Conservation (phyloP, 2,113 vertebrate genomes). For the Numida meleagris region DNA sequence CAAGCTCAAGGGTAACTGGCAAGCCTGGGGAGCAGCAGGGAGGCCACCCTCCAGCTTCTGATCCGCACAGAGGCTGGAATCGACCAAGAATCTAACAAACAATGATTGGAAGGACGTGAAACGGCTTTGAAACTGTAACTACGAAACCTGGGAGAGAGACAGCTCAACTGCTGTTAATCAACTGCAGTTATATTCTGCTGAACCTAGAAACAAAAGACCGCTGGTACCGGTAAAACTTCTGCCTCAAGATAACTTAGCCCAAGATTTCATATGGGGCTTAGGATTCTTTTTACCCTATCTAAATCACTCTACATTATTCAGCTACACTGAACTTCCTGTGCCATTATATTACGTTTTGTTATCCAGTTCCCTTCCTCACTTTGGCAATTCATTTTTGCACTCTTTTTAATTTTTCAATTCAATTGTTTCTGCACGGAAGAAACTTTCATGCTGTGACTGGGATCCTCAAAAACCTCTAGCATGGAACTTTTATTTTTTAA, state of each 20-base stretch:
- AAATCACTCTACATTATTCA: background rate
- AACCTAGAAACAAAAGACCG: background rate
- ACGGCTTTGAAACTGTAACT: background rate
- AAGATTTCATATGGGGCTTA: background rate
- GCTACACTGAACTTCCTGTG: background rate
- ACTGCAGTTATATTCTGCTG: background rate
- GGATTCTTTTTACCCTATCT: background rate
- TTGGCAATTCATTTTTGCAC: background rate
- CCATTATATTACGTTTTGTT: rapidly evolving
- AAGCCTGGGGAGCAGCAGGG: background rate
- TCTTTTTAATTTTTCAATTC: background rate
- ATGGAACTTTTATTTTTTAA: background rate
- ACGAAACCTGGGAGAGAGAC: background rate
- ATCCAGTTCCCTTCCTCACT: background rate
- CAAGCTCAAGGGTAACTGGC: background rate
- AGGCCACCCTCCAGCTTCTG: background rate
- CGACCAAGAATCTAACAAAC: background rate
- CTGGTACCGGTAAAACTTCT: background rate
- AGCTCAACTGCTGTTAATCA: background rate
- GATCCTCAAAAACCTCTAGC: background rate
- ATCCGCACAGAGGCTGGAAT: background rate
- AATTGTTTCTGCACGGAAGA: background rate
- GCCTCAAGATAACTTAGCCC: background rate
- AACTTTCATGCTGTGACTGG: background rate
- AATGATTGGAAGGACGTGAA: background rate